These are phyloP conservation scores for Oegoconia quadripuncta DNA, from an alignment of 2,888 invertebrate species.

Conservation along the genomic window DNA sequence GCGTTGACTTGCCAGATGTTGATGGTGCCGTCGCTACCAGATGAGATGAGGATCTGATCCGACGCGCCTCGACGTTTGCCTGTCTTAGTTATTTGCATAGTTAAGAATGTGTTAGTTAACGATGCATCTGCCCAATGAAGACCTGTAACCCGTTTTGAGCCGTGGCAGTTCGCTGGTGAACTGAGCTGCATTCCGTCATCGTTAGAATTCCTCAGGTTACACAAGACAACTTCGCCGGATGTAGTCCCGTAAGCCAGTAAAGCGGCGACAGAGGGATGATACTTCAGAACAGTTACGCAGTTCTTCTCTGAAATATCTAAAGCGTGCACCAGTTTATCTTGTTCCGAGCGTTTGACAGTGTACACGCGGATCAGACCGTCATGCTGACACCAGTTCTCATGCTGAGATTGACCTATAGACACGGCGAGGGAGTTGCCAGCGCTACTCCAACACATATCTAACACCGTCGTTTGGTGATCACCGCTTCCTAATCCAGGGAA, in stretches of 20 bases:
- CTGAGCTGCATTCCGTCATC: constrained; percentile 41
- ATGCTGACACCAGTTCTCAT: constrained; percentile 61
- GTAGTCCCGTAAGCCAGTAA: constrained; percentile 59
- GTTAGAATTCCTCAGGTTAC: constrained; percentile 38
- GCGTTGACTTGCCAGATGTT: constrained; percentile 63
- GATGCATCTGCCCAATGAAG: constrained; percentile 55
- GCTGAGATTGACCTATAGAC: constrained; percentile 50
- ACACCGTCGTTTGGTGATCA: constrained; percentile 43
- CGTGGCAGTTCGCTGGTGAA: constrained; percentile 52
- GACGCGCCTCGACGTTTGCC: constrained; percentile 53
- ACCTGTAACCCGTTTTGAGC: constrained; percentile 43
- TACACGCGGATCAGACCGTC: constrained; percentile 56
- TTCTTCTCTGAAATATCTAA: constrained; percentile 57
- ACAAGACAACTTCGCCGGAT: constrained; percentile 56
- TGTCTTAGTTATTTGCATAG: constrained; percentile 48
- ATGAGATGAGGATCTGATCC: constrained; percentile 49
- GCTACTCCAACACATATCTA: constrained; percentile 56
- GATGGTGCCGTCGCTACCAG: constrained; percentile 47
- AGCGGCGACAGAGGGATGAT: constrained; percentile 50
- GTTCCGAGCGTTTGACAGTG: constrained; percentile 63
- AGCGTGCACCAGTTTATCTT: constrained; percentile 53
- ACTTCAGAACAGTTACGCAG: constrained; percentile 53
- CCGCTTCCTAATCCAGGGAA: constrained; percentile 40
- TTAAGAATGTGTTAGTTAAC: constrained; percentile 45
- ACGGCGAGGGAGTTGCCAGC: constrained; percentile 58